Base-by-base conservation (phyloP, 35 echinoderm and acorn worm species). In the Ophiothrix spiculata region DNA sequence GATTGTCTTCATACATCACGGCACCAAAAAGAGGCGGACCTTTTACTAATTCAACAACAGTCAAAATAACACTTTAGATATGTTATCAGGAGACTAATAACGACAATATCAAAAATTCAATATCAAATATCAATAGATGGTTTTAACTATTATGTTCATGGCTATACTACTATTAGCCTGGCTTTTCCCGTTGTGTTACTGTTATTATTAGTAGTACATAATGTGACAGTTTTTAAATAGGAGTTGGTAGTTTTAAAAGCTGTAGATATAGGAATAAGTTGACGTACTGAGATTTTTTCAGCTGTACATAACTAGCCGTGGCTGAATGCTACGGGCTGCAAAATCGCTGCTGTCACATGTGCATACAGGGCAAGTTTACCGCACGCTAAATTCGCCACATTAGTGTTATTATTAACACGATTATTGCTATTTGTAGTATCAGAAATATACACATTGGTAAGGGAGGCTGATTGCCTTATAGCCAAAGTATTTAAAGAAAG, bases 341-440 rank as follows among this genome's bases (percentile, higher is more conserved):
- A n/a, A n/a, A n/a, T n/a, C n/a, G n/a, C 60, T n/a, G 60, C 16
- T 69, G 60, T 69, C 60, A 69, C 60, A 69, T 69, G 2, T 69
- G 23, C 6, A 69, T 28, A n/a, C 29, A 69, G 23, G 60, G 60
- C 60, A 69, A 12, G 1, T 69, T 69, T 69, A n/a, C 60, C 29
- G 60, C 60, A 25, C 60, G 8, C 16, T 25, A 28, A 69, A 69
- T 69, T 69, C 29, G 17, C 17, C 60, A 69, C 60, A 69, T 69
- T 69, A 69, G 16, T 69, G 60, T 69, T 69, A 69, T 69, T 69
- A 69, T 69, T 69, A 69, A 69, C 60, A 28, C 60, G 60, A 69
- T 69, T 69, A 69, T 69, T 69, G 60, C 1, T 15, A 28, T 4
- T n/a, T 69, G 60, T n/a, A 69, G 60, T 28, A 69, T 69, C 60